These are phyloP conservation scores for Exocentrus adspersus DNA, from an alignment of 2,888 invertebrate species.

Conservation along the genomic window DNA sequence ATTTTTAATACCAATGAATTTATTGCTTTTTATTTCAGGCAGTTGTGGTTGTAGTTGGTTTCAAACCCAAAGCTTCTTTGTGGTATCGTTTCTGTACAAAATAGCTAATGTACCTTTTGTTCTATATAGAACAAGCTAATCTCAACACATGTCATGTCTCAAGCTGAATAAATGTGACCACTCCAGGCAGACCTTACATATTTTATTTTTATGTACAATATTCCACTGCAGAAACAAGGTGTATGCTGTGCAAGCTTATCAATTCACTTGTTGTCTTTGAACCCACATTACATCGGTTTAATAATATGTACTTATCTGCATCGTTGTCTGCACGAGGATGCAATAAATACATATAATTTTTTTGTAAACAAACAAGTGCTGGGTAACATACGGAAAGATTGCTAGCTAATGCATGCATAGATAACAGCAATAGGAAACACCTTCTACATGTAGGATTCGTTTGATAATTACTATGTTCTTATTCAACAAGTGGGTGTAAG, in stretches of 20 bases:
- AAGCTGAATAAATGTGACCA: neutral
- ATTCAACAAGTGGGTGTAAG: no score
- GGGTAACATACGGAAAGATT: neutral
- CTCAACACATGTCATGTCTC: neutral
- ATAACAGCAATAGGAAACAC: no score
- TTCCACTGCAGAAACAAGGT: neutral
- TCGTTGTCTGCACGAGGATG: conserved; percentile 8
- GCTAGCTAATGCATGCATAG: neutral
- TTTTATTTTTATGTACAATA: no score
- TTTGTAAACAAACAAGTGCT: neutral
- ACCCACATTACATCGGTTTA: conserved; percentile 7
- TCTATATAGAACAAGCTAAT: neutral
- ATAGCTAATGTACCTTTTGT: neutral
- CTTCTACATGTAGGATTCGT: no score
- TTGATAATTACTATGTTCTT: no score
- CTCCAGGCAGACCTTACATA: no score
- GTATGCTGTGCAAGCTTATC: conserved; percentile 24
- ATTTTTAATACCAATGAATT: no score
- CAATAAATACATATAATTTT: conserved; percentile 3
- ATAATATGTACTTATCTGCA: conserved; percentile 24
- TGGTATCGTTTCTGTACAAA: no score
- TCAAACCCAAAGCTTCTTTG: no score
- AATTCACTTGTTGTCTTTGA: conserved; percentile 27
- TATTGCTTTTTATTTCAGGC: no score
- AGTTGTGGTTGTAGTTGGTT: no score